These are phyloP conservation scores for Petrocephalus zakoni DNA, from an alignment of 2,113 vertebrate genomes.

Conservation along the genomic window DNA sequence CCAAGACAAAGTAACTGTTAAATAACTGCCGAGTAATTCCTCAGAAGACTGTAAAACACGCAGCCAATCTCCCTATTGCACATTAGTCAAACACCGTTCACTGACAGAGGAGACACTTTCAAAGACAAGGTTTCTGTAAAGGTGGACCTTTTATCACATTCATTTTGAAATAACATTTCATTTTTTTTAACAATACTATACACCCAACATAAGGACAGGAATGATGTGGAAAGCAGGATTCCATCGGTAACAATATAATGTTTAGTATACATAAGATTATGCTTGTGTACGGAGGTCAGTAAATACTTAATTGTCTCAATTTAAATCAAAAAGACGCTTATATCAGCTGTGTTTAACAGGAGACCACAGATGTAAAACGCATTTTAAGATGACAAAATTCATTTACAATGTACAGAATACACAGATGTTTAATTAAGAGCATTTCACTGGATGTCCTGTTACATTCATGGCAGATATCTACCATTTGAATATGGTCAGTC, in stretches of 20 bases:
- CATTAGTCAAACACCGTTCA: background rate
- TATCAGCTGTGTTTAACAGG: background rate
- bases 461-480: background rate
- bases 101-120: background rate
- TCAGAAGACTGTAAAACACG: background rate
- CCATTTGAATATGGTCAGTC: background rate
- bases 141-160: slow-evolving; percentile 62
- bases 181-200: slow-evolving; percentile 49
- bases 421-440: slow-evolving; percentile 11
- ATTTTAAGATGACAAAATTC: slow-evolving; percentile 14
- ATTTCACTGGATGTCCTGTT: background rate
- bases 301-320: slow-evolving; percentile 51
- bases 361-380: background rate
- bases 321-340: slow-evolving; percentile 19
- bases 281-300: slow-evolving; percentile 49
- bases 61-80: background rate
- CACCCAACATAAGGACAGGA: slow-evolving; percentile 50
- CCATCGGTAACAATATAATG: slow-evolving; percentile 55
- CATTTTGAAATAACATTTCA: slow-evolving; percentile 61
- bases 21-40: background rate
- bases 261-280: slow-evolving; percentile 44
- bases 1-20: background rate
- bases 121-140: slow-evolving; percentile 16
- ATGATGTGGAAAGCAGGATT: slow-evolving; percentile 46
- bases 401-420: slow-evolving; percentile 21